Evolutionary conservation across 2,113 vertebrate species (phyloP).

Genomic region (Phrynocephalus versicolor): DNA sequence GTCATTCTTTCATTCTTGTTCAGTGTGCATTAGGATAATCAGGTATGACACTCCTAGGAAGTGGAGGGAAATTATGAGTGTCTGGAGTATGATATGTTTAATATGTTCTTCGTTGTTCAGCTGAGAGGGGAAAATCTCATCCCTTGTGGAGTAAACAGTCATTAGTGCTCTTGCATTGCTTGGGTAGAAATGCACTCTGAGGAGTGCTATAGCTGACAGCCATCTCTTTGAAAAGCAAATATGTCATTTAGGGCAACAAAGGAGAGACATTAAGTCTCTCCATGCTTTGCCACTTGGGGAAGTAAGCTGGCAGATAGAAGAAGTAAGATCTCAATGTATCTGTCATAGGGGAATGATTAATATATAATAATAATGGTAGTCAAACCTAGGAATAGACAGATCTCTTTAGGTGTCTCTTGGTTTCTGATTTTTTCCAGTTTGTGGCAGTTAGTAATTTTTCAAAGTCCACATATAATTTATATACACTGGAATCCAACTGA

Average conservation of each 20-base stretch:
- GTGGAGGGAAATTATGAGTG: slow-evolving; percentile 12
- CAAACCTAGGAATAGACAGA: not conserved
- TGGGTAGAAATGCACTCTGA: not conserved
- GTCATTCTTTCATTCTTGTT: slow-evolving; percentile 28
- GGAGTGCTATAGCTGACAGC: slow-evolving; percentile 5
- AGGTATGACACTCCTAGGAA: slow-evolving; percentile 1
- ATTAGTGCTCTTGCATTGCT: slow-evolving; percentile 1
- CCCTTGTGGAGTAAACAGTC: not conserved
- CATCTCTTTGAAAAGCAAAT: slow-evolving; percentile 20
- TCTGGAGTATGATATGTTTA: not conserved
- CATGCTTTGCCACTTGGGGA: not conserved
- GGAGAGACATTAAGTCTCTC: slow-evolving; percentile 15
- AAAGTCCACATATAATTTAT: not conserved
- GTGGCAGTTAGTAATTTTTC: not conserved
- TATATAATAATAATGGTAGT: not conserved
- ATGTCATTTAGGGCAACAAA: slow-evolving; percentile 8
- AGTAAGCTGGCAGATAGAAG: slow-evolving; percentile 4
- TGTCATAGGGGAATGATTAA: not conserved
- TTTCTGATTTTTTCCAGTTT: not conserved
- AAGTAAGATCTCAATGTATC: slow-evolving; percentile 1
- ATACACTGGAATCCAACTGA: too few relatives aligned
- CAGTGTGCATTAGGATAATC: slow-evolving; percentile 9
- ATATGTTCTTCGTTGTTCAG: not conserved
- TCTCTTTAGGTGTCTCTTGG: not conserved
- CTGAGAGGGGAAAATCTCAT: not conserved